phyloP scores from a whole-genome alignment of 2,888 invertebrate species.

The Hololepta plana region DNA sequence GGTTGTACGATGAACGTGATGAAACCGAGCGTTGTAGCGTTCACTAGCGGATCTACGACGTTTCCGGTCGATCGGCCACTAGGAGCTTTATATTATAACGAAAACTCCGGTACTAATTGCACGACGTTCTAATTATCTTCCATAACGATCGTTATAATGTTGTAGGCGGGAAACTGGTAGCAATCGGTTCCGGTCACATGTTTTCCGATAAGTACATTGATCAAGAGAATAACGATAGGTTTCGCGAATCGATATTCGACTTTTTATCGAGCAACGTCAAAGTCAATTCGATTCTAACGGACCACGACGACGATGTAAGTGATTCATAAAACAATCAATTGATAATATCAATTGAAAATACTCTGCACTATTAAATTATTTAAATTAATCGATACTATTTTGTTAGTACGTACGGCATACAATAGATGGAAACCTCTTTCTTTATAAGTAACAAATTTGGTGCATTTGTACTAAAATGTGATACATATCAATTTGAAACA shows the following conservation, averaged over 20 bases:
- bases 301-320: constrained; percentile 84
- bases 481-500: too few species aligned
- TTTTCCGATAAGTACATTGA: constrained; percentile 86
- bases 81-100: constrained; percentile 38
- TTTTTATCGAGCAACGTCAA: constrained; percentile 34
- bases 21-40: constrained; percentile 70
- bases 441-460: background rate
- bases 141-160: constrained; percentile 1
- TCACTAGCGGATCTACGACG: constrained; percentile 85
- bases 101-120: constrained; percentile 14
- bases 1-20: constrained; percentile 89
- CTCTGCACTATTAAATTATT: background rate
- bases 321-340: background rate
- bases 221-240: constrained; percentile 79
- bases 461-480: background rate
- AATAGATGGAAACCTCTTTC: background rate
- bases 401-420: background rate
- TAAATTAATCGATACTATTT: too few species aligned
- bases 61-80: constrained; percentile 88
- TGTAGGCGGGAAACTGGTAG: constrained; percentile 56
- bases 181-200: constrained; percentile 83
- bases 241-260: constrained; percentile 75
- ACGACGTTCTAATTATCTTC: constrained; percentile 3
- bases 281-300: constrained; percentile 51
- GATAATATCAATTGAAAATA: constrained; percentile 1